Percentiles rank a stretch among this genome's conserved stretches.
Conservation (phyloP, 2,888 invertebrate genomes). For the Acleris laterana region DNA sequence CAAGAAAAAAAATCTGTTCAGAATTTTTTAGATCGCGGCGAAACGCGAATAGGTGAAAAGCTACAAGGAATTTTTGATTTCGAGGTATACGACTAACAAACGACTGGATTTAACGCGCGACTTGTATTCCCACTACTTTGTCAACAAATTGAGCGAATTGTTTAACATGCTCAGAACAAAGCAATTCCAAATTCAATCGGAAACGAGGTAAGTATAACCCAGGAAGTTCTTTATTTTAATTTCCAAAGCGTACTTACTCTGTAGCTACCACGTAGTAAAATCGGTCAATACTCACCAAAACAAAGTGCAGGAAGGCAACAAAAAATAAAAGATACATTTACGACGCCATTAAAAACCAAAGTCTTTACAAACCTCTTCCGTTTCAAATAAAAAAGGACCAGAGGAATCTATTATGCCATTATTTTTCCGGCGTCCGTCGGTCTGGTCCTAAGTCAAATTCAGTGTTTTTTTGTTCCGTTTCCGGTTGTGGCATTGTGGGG, state of each 20-base stretch:
- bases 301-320: constrained; percentile 24
- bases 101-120: too few species aligned
- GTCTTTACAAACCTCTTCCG: constrained; percentile 67
- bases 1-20: too few species aligned
- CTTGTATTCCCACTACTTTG: too few species aligned
- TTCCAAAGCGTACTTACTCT: not conserved
- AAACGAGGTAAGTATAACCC: too few species aligned
- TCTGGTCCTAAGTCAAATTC: constrained; percentile 40
- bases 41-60: too few species aligned
- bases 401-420: constrained; percentile 27
- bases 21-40: too few species aligned
- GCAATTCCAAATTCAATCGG: too few species aligned
- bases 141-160: too few species aligned
- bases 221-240: too few species aligned
- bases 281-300: constrained; percentile 8
- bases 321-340: constrained; percentile 20
- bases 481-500: constrained; percentile 28
- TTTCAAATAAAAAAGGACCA: constrained; percentile 41
- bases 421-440: constrained; percentile 29
- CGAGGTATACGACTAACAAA: too few species aligned
- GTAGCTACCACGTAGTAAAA: constrained; percentile 4
- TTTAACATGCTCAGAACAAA: too few species aligned
- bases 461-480: constrained; percentile 39
- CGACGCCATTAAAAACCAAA: constrained; percentile 12
- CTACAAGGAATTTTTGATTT: too few species aligned